Conservation (phyloP, 2,888 invertebrate genomes). For the Cryptocephalus primarius region DNA sequence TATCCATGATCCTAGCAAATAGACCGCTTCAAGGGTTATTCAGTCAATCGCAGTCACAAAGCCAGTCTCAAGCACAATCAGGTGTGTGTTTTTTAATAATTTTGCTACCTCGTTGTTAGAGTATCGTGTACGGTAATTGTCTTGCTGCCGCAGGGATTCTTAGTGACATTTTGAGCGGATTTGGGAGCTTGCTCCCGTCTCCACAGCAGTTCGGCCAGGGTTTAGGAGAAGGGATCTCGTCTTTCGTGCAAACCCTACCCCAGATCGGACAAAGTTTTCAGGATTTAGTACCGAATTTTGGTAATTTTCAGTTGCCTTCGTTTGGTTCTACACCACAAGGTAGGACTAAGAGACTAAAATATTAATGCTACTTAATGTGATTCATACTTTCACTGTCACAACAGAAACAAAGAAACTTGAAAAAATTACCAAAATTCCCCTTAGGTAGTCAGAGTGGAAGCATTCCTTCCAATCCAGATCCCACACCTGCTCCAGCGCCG, state of each 20-base stretch:
- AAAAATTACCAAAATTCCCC: no score
- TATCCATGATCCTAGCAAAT: slow-evolving; percentile 10
- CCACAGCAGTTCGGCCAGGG: slow-evolving; percentile 19
- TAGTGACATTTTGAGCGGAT: slow-evolving; percentile 13
- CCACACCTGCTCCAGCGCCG: background rate
- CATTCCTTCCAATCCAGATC: background rate
- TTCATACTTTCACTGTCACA: no score
- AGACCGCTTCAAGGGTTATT: slow-evolving; percentile 11
- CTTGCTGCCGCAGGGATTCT: background rate
- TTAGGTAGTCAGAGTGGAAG: slow-evolving; percentile 1
- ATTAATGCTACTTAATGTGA: no score
- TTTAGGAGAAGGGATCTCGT: slow-evolving; percentile 17
- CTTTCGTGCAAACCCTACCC: slow-evolving; percentile 18
- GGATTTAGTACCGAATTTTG: slow-evolving; percentile 16
- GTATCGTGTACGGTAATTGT: no score
- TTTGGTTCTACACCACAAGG: slow-evolving; percentile 8
- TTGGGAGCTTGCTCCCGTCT: slow-evolving; percentile 14
- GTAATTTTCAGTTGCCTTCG: slow-evolving; percentile 15
- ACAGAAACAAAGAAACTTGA: no score
- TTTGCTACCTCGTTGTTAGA: background rate
- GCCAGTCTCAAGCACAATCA: slow-evolving; percentile 3
- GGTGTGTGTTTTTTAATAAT: slow-evolving; percentile 6
- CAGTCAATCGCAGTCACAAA: slow-evolving; percentile 9
- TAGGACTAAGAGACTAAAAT: slow-evolving; percentile 1
- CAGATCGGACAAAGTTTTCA: slow-evolving; percentile 22